phyloP scores from a whole-genome alignment of 2,113 vertebrate genomes.

The Cyphomyrus discorhynchus region DNA sequence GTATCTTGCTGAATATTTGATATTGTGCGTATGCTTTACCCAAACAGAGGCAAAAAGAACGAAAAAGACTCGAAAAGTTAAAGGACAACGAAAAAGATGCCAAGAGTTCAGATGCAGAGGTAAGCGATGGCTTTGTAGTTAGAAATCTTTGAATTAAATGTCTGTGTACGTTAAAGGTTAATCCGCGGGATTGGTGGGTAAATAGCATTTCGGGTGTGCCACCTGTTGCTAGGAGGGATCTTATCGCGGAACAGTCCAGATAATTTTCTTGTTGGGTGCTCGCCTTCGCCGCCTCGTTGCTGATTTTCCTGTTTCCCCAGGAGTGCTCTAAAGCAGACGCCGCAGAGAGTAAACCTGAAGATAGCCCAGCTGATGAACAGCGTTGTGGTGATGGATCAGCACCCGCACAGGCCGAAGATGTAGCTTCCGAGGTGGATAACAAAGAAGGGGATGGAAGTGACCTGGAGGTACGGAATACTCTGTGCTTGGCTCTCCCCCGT shows the following conservation, averaged over 20 bases:
- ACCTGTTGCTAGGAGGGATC: not conserved
- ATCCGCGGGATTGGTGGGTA: not conserved
- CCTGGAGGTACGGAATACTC: slow-evolving; percentile 38
- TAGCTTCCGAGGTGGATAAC: slow-evolving; percentile 19
- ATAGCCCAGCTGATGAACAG: slow-evolving; percentile 13
- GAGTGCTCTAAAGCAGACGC: not conserved
- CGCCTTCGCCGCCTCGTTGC: not conserved
- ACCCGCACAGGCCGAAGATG: slow-evolving; percentile 7
- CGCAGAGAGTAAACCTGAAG: slow-evolving; percentile 29
- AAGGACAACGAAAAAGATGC: slow-evolving; percentile 45
- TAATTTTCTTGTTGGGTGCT: not conserved
- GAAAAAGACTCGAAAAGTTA: slow-evolving; percentile 47
- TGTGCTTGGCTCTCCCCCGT: not conserved
- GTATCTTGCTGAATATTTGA: not conserved
- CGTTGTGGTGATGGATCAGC: not conserved
- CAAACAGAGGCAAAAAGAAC: slow-evolving; percentile 60
- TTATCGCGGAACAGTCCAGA: not conserved
- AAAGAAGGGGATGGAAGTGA: slow-evolving; percentile 23
- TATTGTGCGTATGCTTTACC: not conserved
- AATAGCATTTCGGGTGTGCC: not conserved
- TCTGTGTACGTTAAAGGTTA: not conserved
- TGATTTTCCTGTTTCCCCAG: not conserved
- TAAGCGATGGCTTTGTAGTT: slow-evolving; percentile 29
- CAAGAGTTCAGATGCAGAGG: slow-evolving; percentile 39
- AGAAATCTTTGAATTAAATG: not conserved